A percentile compares a stretch with the other conserved stretches of the same genome.
Conservation (phyloP, 2,113 vertebrate genomes). For the Sinocyclocheilus maitianheensis region DNA sequence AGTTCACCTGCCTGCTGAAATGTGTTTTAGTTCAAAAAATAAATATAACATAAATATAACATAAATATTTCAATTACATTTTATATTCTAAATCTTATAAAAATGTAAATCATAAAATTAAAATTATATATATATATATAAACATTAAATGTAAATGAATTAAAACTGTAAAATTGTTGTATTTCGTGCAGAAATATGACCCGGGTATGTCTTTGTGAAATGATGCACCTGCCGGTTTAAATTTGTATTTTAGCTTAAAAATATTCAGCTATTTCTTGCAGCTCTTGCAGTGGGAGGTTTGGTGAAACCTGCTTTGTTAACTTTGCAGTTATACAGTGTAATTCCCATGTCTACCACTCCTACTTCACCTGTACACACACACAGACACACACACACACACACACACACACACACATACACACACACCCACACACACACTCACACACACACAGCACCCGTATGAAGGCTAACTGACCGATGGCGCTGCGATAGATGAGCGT, state of each 20-base stretch:
- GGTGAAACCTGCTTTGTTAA: background rate
- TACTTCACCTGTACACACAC: background rate
- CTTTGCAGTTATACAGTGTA: background rate
- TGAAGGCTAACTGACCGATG: slow-evolving; percentile 13
- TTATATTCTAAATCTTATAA: too few species aligned
- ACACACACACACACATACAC: too few species aligned
- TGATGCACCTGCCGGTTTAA: background rate
- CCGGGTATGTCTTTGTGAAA: background rate
- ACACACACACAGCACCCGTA: background rate
- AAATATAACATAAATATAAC: too few species aligned
- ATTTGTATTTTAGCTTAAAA: background rate
- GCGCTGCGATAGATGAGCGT: background rate
- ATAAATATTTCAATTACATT: too few species aligned
- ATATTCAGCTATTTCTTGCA: background rate
- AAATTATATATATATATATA: too few species aligned
- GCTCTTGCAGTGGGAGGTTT: background rate
- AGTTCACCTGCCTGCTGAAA: too few species aligned
- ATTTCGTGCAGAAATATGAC: too few species aligned
- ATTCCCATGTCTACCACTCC: slow-evolving; percentile 16
- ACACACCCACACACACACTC: background rate
- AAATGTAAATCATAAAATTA: too few species aligned
- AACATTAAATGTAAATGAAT: too few species aligned
- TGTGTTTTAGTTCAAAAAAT: too few species aligned
- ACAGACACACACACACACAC: too few species aligned
- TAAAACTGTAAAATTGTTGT: too few species aligned